Evolutionary conservation across 1,140 invertebrate species (phyloP), one percentile per base, ranked within the genome.

Genomic region (Lasioglossum baleicum): DNA sequence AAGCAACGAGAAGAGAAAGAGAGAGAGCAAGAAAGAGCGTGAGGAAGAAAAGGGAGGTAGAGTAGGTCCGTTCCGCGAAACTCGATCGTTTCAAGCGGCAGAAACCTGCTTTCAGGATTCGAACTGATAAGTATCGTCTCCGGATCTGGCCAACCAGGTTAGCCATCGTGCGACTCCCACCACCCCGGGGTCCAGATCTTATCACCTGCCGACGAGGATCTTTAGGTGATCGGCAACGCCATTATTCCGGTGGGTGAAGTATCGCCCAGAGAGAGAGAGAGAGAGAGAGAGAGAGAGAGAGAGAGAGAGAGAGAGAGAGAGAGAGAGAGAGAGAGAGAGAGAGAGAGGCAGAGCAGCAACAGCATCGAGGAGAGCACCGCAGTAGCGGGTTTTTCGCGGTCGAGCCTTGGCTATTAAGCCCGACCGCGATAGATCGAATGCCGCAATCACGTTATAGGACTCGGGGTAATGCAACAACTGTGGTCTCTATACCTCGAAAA

Each of bases 31-130:
- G 20, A n/a, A 20, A 58, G 20, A 20, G 20, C 1, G 56, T 2
- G 20, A 20, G 6, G n/a, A 8, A 20, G n/a, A 7, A 8, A 7
- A n/a, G 56, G 7, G 20, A 58, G 56, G n/a, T 5, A 56, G 20
- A 58, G 17, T n/a, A 7, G 20, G 26, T 51, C 5, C 44, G 65
- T 85, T 81, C 48, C 61, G 40, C 63, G 79, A 85, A 84, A 81
- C 83, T 77, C 74, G 70, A 84, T 84, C 78, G 82, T 85, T 81
- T 85, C 73, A 60, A 81, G 22, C 73, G 79, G 53, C n/a, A 80
- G 73, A 53, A 85, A 81, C 73, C 71, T 77, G 72, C 78, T 80
- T 80, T 80, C 78, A 80, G 78, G 72, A 80, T 80, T 66, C 66
- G 48, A 84, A 56, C 53, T 42, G 78, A 85, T 84, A 84, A 70